Conservation (phyloP, 1,140 invertebrate species). For the Drosophila lacteicornis region DNA sequence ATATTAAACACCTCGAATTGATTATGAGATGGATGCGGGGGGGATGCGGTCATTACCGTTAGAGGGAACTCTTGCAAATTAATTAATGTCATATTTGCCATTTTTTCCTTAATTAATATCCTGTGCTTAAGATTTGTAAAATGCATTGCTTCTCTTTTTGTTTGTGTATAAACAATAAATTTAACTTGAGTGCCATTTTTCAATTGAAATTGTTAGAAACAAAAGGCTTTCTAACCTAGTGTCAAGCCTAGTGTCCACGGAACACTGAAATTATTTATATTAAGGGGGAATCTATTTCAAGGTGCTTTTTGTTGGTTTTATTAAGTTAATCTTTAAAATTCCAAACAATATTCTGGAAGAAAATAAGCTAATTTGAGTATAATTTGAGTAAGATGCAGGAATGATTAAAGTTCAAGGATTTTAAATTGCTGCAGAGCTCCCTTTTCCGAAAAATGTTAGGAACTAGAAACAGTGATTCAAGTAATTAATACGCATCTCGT, state of each 20-base stretch:
- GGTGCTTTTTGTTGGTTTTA: background rate
- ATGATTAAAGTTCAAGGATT: background rate
- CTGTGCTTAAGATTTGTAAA: too few species aligned
- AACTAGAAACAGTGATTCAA: background rate
- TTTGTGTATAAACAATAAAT: too few species aligned
- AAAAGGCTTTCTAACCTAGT: too few species aligned
- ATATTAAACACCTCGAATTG: background rate
- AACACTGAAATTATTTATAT: background rate
- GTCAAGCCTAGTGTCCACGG: background rate
- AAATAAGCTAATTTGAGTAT: constrained; percentile 2
- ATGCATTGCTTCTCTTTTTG: too few species aligned
- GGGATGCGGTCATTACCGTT: too few species aligned
- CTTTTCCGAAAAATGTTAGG: constrained; percentile 1
- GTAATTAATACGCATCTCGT: too few species aligned
- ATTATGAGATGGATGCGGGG: too few species aligned
- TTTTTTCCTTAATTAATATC: too few species aligned
- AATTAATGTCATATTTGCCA: too few species aligned
- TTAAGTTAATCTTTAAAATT: background rate
- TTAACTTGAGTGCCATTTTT: too few species aligned
- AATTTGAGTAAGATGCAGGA: background rate
- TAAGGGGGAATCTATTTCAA: background rate
- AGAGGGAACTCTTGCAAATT: too few species aligned
- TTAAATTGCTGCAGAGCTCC: background rate
- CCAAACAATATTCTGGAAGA: background rate
- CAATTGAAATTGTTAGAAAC: too few species aligned